phyloP scores from a whole-genome alignment of 2,113 vertebrate genomes.

The Ceratotherium simum region DNA sequence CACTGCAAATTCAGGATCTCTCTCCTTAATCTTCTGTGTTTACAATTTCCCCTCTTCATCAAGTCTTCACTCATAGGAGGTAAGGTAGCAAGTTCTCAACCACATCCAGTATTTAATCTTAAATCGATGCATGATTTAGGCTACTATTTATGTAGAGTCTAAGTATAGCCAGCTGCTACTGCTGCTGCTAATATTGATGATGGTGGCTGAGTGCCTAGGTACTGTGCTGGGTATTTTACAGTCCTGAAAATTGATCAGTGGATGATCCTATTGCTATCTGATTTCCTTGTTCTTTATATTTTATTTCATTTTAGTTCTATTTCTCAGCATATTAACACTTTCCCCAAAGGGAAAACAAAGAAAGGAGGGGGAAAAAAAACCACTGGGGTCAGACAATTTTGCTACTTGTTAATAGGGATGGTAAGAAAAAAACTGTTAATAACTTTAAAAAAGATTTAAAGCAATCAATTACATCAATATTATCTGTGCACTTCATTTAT shows the following conservation, averaged over 20 bases:
- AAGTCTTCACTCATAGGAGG: neutral
- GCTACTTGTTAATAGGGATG: slow-evolving; percentile 1
- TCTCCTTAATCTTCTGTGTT: neutral
- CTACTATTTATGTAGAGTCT: neutral
- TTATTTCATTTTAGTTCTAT: neutral
- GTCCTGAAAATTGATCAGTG: neutral
- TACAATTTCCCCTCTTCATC: slow-evolving; percentile 10
- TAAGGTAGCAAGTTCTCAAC: neutral
- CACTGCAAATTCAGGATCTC: neutral
- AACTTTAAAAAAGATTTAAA: neutral
- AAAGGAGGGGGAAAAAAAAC: neutral
- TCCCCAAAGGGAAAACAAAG: neutral
- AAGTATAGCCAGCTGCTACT: neutral
- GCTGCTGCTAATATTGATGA: neutral
- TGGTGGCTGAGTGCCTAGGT: neutral
- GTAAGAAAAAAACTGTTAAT: slow-evolving; percentile 12
- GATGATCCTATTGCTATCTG: neutral
- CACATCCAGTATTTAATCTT: neutral
- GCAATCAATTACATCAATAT: neutral
- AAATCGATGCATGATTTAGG: neutral
- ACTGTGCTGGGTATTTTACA: neutral
- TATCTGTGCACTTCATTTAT: neutral
- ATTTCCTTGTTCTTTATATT: neutral
- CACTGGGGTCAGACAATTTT: neutral
- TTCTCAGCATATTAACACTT: neutral